These are phyloP conservation scores for Erpobdella octoculata DNA, from an alignment of 2,888 invertebrate genomes.

Conservation along the genomic window DNA sequence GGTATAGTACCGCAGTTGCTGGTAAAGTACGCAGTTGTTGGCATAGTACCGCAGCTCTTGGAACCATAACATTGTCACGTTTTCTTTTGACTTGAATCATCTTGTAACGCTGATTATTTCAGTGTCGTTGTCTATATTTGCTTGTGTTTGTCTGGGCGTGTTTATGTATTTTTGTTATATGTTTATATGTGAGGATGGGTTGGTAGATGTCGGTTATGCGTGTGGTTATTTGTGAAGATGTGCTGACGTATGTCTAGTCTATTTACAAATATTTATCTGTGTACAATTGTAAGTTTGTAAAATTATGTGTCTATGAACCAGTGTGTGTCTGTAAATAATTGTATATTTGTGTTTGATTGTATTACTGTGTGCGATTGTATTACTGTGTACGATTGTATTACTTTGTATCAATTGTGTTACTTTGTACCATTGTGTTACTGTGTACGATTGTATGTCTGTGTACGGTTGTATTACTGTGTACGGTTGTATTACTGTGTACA, in stretches of 20 bases:
- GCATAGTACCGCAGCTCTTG: no score
- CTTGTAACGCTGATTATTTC: no score
- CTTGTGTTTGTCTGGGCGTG: not conserved
- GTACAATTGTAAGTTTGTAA: not conserved
- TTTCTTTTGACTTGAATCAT: no score
- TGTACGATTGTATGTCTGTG: slow-evolving; percentile 9
- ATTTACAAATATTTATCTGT: not conserved
- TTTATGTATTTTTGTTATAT: not conserved
- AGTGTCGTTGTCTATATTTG: not conserved
- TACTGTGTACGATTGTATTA: no score
- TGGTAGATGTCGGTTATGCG: no score
- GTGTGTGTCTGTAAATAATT: slow-evolving; percentile 14
- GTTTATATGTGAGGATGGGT: not conserved
- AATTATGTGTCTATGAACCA: not conserved
- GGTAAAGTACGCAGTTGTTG: no score
- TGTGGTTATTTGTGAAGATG: no score
- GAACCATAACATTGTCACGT: no score
- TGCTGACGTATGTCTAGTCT: no score
- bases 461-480: not conserved
- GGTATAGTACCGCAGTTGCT: no score
- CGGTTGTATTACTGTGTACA: not conserved
- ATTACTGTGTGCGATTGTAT: not conserved
- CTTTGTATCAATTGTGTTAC: no score
- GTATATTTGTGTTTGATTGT: no score
- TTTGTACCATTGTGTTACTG: not conserved